Conservation (phyloP, 2,888 invertebrate species). For the Eumerus sabulonum region DNA sequence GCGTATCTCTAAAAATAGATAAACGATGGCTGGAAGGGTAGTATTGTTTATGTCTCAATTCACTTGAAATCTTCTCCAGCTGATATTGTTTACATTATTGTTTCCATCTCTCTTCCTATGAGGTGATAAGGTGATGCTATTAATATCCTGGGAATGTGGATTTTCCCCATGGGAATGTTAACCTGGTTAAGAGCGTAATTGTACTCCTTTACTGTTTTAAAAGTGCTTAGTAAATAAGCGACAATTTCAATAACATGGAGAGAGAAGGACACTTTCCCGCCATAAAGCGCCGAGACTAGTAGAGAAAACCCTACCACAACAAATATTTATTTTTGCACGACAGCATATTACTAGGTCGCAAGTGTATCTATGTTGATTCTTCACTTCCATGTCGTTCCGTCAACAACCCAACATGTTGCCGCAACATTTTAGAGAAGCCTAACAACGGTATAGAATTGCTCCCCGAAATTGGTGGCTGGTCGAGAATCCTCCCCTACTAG, state of each 20-base stretch:
- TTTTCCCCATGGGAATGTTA: no score
- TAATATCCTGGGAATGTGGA: no score
- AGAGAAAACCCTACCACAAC: neutral
- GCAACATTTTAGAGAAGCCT: conserved; percentile 49
- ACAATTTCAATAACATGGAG: no score
- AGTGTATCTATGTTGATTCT: conserved; percentile 12
- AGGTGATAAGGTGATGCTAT: neutral
- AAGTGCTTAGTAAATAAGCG: no score
- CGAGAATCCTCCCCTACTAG: conserved; percentile 38
- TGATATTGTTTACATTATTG: conserved; percentile 22
- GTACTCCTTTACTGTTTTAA: no score
- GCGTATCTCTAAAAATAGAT: conserved; percentile 22
- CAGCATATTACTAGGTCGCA: conserved; percentile 1
- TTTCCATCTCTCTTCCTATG: neutral
- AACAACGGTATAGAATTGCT: conserved; percentile 11
- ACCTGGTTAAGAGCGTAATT: no score
- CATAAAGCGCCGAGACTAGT: conserved; percentile 15
- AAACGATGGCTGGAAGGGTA: conserved; percentile 8
- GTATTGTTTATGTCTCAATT: conserved; percentile 21
- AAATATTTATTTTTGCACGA: conserved; percentile 15
- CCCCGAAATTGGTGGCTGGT: conserved; percentile 21
- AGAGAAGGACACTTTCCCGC: conserved; percentile 12
- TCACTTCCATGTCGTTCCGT: conserved; percentile 37
- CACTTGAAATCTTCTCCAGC: neutral
- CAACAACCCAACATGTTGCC: conserved; percentile 44